phyloP scores from a whole-genome alignment of 2,888 invertebrate genomes.

The Ectropis crepuscularia region DNA sequence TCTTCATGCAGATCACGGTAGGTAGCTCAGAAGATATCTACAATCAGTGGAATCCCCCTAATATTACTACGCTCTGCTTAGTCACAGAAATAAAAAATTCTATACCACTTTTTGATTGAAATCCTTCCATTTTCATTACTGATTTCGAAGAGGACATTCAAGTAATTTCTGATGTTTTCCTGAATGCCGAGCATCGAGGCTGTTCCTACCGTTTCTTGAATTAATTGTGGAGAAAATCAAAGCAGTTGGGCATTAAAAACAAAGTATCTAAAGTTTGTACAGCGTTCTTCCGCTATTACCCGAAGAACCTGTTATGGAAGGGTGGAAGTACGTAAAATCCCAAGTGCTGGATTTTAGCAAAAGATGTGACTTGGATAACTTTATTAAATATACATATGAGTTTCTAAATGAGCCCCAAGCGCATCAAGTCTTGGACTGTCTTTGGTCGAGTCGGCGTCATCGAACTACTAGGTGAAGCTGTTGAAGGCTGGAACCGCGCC shows the following conservation, averaged over 20 bases:
- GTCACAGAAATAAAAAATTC: constrained; percentile 23
- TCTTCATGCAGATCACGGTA: too few relatives aligned
- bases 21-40: too few relatives aligned
- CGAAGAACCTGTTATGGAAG: constrained; percentile 22
- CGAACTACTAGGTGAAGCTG: too few relatives aligned
- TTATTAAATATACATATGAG: constrained; percentile 27
- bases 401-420: constrained; percentile 19
- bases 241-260: too few relatives aligned
- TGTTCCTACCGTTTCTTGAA: constrained; percentile 20
- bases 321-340: constrained; percentile 22
- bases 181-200: constrained; percentile 22
- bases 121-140: constrained; percentile 27
- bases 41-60: too few relatives aligned
- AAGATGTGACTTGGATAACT: constrained; percentile 24
- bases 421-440: constrained; percentile 21
- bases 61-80: constrained; percentile 26
- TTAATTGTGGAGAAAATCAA: too few relatives aligned
- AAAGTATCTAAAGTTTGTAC: too few relatives aligned
- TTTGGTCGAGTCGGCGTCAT: constrained; percentile 20
- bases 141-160: constrained; percentile 28
- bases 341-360: too few relatives aligned
- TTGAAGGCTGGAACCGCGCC: background rate
- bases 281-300: too few relatives aligned
- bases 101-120: constrained; percentile 21
- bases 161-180: constrained; percentile 25